A percentile compares a stretch with the other conserved stretches of the same genome.
Conservation (phyloP, 2,888 invertebrate genomes). For the Sericinus montela region DNA sequence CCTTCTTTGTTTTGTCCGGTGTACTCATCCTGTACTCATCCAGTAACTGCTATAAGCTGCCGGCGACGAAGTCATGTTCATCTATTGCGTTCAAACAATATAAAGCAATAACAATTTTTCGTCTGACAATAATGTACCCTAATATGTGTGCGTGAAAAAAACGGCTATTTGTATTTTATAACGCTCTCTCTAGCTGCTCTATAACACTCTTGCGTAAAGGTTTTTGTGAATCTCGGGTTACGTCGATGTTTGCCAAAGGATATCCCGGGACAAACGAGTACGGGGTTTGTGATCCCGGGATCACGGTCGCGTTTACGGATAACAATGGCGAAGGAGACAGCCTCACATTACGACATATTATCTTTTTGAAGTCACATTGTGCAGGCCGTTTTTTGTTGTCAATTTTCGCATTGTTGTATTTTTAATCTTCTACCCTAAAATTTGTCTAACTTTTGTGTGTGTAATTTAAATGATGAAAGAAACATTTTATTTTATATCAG, state of each 20-base stretch:
- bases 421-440: constrained; percentile 42
- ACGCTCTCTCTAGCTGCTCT: constrained; percentile 46
- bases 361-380: constrained; percentile 71
- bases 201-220: constrained; percentile 69
- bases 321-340: constrained; percentile 65
- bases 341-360: constrained; percentile 72
- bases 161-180: constrained; percentile 61
- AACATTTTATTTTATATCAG: too few species aligned
- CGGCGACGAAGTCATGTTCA: constrained; percentile 4
- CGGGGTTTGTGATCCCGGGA: constrained; percentile 58
- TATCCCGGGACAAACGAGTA: constrained; percentile 73
- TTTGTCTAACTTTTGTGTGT: constrained; percentile 29
- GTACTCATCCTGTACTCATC: too few species aligned
- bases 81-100: constrained; percentile 38
- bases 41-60: too few species aligned
- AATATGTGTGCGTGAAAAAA: constrained; percentile 34
- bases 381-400: constrained; percentile 67
- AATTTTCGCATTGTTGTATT: constrained; percentile 62
- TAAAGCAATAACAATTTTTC: constrained; percentile 38
- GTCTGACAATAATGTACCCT: constrained; percentile 28
- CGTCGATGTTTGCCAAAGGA: constrained; percentile 73
- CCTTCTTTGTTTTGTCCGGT: too few species aligned
- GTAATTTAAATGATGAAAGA: constrained; percentile 21
- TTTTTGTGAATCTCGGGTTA: constrained; percentile 71
- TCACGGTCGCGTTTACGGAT: constrained; percentile 60